Base-by-base conservation (phyloP, 1,140 invertebrate species). In the Holcopasites calliopsidis region DNA sequence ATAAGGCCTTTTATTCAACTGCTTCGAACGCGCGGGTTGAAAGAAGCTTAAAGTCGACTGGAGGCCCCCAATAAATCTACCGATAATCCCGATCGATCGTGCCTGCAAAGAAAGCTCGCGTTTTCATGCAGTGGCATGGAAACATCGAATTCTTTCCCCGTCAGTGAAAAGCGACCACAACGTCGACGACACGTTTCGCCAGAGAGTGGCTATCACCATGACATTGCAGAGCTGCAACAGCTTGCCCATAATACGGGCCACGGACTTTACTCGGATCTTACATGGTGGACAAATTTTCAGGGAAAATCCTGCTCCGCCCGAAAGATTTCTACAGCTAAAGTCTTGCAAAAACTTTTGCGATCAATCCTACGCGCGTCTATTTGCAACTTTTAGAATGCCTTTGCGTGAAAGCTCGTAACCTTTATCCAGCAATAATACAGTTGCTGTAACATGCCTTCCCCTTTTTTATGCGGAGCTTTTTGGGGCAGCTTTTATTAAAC, bases 71-170 rank as follows among this genome's bases (percentile, higher is more conserved):
- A 82, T 82, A 82, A 82, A 82, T 82, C 80, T 77, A 6, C 35
- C 35, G 26, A 57, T 77, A 77, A 82, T 82, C 79, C 74, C 62
- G 79, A 82, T 82, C 80, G 79, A 82, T 80, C 80, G 73, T 47
- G 57, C 31, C 33, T 47, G 79, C 78, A 76, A 81, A 81, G 79
- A 71, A 70, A 81, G 78, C 79, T 61, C 47, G 72, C 79, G 68
- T 81, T 81, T 81, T 60, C 72, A 44, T 57, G 77, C 78, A 69
- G 60, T 47, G 77, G 78, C 52, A 62, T 60, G 79, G 77, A 81
- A 82, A 82, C 80, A 82, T 80, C 47, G 80, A 60, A 80, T 80
- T 80, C 80, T 77, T 80, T 68, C n/a, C 54, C 49, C 33, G 42
- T 26, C n/a, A 33, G 33, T 60, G 80, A 44, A 80, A 77, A 82